Percentiles rank a stretch among this genome's conserved stretches.
Evolutionary conservation across 1,140 invertebrate genomes (phyloP).

Genomic region (Whitmania pigra): DNA sequence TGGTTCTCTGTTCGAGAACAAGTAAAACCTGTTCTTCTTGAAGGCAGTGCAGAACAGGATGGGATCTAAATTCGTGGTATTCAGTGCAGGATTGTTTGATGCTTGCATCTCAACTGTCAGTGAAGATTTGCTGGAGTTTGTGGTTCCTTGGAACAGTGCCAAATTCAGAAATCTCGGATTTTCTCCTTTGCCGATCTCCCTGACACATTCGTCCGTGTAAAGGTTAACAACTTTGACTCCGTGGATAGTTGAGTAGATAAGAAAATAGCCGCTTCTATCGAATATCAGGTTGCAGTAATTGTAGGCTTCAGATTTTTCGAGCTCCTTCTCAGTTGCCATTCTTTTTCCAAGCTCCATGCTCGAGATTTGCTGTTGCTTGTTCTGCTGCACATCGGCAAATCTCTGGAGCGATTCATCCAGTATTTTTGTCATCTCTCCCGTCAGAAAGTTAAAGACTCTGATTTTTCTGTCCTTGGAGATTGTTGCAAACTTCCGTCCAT

Average conservation of each 20-base stretch:
- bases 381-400: constrained; percentile 59
- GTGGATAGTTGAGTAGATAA: constrained; percentile 86
- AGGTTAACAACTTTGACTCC: constrained; percentile 88
- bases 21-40: constrained; percentile 83
- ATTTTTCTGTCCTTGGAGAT: constrained; percentile 38
- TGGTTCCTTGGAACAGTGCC: constrained; percentile 61
- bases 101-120: constrained; percentile 85
- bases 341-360: constrained; percentile 97
- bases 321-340: constrained; percentile 84
- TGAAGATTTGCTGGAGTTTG: constrained; percentile 65
- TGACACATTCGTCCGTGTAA: constrained; percentile 71
- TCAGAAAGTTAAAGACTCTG: constrained; percentile 74
- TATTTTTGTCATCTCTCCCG: constrained; percentile 74
- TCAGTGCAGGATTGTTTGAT: constrained; percentile 84
- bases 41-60: constrained; percentile 85
- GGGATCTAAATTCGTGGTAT: constrained; percentile 66
- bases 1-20: constrained; percentile 68
- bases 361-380: constrained; percentile 65
- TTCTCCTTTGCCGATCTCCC: constrained; percentile 83
- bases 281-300: constrained; percentile 72
- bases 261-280: constrained; percentile 84
- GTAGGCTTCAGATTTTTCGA: constrained; percentile 74
- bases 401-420: constrained; percentile 82
- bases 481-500: constrained; percentile 8
- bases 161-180: constrained; percentile 78